Percentiles rank a stretch among this genome's conserved stretches.
These are phyloP conservation scores for Arctopsyche grandis DNA, from an alignment of 1,140 invertebrate species.

Conservation along the genomic window DNA sequence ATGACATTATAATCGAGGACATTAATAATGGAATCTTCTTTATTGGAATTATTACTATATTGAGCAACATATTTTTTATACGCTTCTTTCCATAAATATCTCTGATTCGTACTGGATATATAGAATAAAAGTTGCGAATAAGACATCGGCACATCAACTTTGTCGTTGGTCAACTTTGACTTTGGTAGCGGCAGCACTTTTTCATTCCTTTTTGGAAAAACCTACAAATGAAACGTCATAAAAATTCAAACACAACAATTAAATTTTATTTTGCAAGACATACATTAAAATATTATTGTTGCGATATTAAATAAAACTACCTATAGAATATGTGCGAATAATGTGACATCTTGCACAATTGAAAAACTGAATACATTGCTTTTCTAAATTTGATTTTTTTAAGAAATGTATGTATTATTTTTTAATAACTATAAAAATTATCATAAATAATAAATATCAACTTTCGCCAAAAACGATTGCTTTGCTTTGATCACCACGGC, in stretches of 20 bases:
- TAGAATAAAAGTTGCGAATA: constrained; percentile 83
- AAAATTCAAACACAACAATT: not conserved
- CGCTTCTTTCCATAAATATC: constrained; percentile 85
- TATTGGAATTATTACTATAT: constrained; percentile 57
- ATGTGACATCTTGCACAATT: not conserved
- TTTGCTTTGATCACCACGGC: no score
- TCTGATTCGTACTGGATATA: constrained; percentile 82
- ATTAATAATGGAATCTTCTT: constrained; percentile 64
- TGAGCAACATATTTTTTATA: constrained; percentile 80
- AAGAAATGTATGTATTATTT: no score
- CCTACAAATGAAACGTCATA: constrained; percentile 60
- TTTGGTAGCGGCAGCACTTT: constrained; percentile 79
- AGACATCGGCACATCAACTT: constrained; percentile 71
- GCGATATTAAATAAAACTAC: not conserved
- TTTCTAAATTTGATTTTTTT: not conserved
- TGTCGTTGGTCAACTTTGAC: constrained; percentile 67
- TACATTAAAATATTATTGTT: not conserved
- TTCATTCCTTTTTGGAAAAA: constrained; percentile 72
- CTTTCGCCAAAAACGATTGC: no score
- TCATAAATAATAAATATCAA: no score
- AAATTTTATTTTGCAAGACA: not conserved
- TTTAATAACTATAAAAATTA: no score
- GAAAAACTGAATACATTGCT: not conserved
- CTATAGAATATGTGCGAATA: not conserved
- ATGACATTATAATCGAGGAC: constrained; percentile 70